Evolutionary conservation across 2,797 vertebrate species (phyloP), one percentile per base, ranked within the genome.

Genomic region (Cetoscarus ocellatus): DNA sequence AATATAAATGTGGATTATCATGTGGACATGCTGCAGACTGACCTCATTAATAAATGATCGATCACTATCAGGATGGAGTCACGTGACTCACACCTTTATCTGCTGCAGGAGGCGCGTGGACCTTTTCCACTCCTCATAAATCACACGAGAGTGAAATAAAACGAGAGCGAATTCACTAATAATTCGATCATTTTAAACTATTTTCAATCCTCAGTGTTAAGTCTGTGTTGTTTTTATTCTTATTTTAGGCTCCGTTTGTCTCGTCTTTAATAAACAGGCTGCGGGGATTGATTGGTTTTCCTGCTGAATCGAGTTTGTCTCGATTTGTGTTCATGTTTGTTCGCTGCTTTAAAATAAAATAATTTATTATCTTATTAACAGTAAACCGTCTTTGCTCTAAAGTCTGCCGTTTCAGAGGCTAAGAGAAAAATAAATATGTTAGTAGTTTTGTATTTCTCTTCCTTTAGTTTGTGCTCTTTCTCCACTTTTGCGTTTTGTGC

Each of bases 41-140:
- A 63, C 72, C 63, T 85, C 75, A 80, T 78, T 82, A 77, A 79
- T 75, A 76, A 70, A 63, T 67, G 68, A 79, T 69, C 35, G 67
- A 83, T 83, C 67, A 40, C 64, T 55, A 81, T 77, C 79, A 56
- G 61, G 64, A 52, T 39, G 70, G 18, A 43, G 57, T 17, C 51
- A 1, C 51, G 3, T 14, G 27, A 52, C 57, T 36, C 61, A 15
- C 48, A 48, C 39, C 52, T 54, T 64, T 68, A 80, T 75, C 62
- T 73, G 39, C 45, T 12, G 7, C 8, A 13, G 7, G 42, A 56
- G 34, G n/a, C 36, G 9, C 36, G 67, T 14, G 15, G 50, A 63
- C 61, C 57, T 62, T 70, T 62, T 65, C 15, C 42, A 1, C 43
- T 67, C 6, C 6, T 63, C 77, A 76, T 80, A 70, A 79, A 82